Percentiles rank a stretch among this genome's conserved stretches.
phyloP scores from a whole-genome alignment of 2,888 invertebrate genomes.

The Troides oblongomaculatus region DNA sequence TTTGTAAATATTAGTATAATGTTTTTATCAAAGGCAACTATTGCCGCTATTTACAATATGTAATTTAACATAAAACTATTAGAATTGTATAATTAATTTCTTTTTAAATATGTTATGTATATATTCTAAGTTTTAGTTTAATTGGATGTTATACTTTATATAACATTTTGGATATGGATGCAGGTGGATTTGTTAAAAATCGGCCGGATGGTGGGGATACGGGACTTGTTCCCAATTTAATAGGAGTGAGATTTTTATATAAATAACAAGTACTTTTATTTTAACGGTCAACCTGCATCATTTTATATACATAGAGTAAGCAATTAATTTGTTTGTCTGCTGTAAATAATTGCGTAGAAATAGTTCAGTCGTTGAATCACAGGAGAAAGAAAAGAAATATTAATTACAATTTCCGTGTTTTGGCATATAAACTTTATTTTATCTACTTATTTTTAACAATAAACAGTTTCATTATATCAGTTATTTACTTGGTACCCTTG shows the following conservation, averaged over 20 bases:
- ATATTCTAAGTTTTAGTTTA: slow-evolving; percentile 54
- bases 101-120: slow-evolving; percentile 50
- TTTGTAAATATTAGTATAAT: slow-evolving; percentile 62
- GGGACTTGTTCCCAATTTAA: slow-evolving; percentile 61
- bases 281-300: slow-evolving; percentile 73
- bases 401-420: slow-evolving; percentile 74
- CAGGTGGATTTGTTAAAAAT: slow-evolving; percentile 72
- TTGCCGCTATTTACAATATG: slow-evolving; percentile 47
- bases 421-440: slow-evolving; percentile 75
- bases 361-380: slow-evolving; percentile 67
- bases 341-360: slow-evolving; percentile 74
- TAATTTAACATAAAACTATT: slow-evolving; percentile 53
- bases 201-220: slow-evolving; percentile 48
- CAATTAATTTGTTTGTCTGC: slow-evolving; percentile 64
- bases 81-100: slow-evolving; percentile 52
- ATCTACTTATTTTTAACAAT: slow-evolving; percentile 79
- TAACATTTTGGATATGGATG: slow-evolving; percentile 51
- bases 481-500: slow-evolving; percentile 37
- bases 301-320: slow-evolving; percentile 56
- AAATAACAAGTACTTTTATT: slow-evolving; percentile 51
- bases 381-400: slow-evolving; percentile 49
- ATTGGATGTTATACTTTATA: slow-evolving; percentile 47
- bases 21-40: slow-evolving; percentile 55
- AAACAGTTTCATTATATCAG: slow-evolving; percentile 68
- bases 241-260: slow-evolving; percentile 48